phyloP scores from a whole-genome alignment of 2,113 vertebrate species.

The Megaleporinus macrocephalus region DNA sequence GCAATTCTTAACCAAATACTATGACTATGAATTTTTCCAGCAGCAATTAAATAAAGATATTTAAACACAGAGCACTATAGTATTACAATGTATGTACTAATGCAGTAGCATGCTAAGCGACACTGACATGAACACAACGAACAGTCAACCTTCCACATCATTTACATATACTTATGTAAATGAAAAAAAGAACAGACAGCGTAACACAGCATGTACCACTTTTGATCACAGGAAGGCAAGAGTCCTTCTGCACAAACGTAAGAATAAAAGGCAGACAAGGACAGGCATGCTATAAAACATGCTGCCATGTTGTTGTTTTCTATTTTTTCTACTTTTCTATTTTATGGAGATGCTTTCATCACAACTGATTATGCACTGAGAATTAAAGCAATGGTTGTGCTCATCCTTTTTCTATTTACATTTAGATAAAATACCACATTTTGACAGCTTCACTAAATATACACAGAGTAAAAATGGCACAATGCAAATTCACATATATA shows the following conservation, averaged over 20 bases:
- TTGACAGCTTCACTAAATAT: background rate
- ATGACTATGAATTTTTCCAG: background rate
- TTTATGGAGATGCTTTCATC: background rate
- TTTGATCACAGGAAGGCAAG: conserved; percentile 13
- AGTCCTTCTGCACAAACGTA: background rate
- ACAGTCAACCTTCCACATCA: conserved; percentile 26
- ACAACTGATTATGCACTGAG: background rate
- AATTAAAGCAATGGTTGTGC: too few relatives aligned
- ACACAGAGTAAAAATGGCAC: too few relatives aligned
- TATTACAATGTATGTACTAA: background rate
- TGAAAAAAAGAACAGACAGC: conserved; percentile 4
- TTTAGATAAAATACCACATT: background rate
- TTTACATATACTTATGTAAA: conserved; percentile 23
- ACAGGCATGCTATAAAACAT: background rate
- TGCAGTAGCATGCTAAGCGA: background rate
- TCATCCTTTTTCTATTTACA: background rate
- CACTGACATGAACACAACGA: conserved; percentile 29
- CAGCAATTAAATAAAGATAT: background rate
- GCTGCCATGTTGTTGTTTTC: background rate
- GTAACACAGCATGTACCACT: conserved; percentile 12
- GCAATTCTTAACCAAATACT: background rate
- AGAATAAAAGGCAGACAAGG: conserved; percentile 12
- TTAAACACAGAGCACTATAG: background rate
- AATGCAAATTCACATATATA: too few relatives aligned
- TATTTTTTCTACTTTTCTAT: background rate